Evolutionary conservation across 2,888 invertebrate species (phyloP).

Genomic region (Byasa hedistus): DNA sequence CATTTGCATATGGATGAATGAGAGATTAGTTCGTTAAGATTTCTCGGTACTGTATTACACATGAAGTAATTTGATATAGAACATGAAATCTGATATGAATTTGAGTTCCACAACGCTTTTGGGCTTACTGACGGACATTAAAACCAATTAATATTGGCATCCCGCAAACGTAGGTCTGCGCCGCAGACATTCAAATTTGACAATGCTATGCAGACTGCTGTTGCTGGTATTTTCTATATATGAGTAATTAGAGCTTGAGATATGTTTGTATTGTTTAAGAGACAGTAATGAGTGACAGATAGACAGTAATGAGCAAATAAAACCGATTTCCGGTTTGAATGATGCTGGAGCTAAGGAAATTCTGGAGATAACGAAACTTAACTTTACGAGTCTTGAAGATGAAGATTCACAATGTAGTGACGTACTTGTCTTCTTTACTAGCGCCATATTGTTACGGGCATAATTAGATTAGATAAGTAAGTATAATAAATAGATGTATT

Average conservation of each 20-base stretch:
- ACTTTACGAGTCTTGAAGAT: too few relatives aligned
- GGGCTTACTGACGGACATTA: constrained; percentile 7
- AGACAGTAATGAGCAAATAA: too few relatives aligned
- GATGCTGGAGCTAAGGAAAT: too few relatives aligned
- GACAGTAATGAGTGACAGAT: background rate
- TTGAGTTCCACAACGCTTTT: constrained; percentile 2
- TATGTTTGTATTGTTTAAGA: background rate
- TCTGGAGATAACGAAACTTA: too few relatives aligned
- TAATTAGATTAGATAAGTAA: too few relatives aligned
- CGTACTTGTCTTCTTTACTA: too few relatives aligned
- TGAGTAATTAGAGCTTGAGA: background rate
- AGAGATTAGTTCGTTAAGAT: background rate
- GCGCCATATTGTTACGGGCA: too few relatives aligned
- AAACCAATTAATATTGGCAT: constrained; percentile 24
- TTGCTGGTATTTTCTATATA: constrained; percentile 4
- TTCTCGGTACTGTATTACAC: constrained; percentile 5
- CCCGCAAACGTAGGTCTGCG: constrained; percentile 22
- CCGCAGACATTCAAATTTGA: constrained; percentile 20
- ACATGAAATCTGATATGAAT: constrained; percentile 14
- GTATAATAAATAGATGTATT: too few relatives aligned
- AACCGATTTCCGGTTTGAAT: too few relatives aligned
- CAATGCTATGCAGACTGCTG: constrained; percentile 12
- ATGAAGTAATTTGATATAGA: constrained; percentile 5
- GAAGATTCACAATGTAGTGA: too few relatives aligned
- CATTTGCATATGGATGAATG: background rate